Evolutionary conservation across 2,888 invertebrate species (phyloP).

Genomic region (Epinotia brunnichana): DNA sequence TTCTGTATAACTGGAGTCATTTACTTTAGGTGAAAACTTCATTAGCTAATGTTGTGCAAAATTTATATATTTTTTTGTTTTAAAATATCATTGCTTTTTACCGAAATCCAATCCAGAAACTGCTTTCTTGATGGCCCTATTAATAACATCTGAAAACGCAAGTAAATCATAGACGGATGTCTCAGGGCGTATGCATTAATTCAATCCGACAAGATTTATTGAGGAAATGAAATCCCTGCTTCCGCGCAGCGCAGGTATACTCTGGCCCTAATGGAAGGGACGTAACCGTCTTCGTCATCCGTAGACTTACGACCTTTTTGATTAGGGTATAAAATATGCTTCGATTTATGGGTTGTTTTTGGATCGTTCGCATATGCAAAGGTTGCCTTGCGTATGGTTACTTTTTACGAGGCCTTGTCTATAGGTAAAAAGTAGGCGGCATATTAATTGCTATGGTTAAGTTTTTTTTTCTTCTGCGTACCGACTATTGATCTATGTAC

Average conservation of each 20-base stretch:
- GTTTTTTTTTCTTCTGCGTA: no score
- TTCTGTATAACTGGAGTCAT: no score
- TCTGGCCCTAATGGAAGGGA: neutral
- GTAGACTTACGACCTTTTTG: neutral
- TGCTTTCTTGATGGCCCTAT: constrained; percentile 9
- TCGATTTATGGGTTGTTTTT: constrained; percentile 11
- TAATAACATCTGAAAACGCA: constrained; percentile 27
- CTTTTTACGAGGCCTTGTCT: neutral
- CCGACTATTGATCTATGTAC: no score
- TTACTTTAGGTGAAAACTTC: no score
- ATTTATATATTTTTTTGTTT: no score
- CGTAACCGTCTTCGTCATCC: neutral
- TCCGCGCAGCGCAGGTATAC: constrained; percentile 16
- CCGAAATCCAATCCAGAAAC: neutral
- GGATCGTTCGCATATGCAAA: constrained; percentile 13
- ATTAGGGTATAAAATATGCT: constrained; percentile 8
- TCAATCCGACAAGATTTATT: constrained; percentile 33
- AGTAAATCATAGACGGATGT: constrained; percentile 33
- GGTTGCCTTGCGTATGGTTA: neutral
- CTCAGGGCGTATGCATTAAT: constrained; percentile 32
- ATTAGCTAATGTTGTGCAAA: no score
- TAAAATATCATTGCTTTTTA: neutral
- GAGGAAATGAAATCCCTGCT: constrained; percentile 35
- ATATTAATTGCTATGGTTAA: no score
- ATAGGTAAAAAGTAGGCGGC: neutral